Evolutionary conservation across 2,797 vertebrate species (phyloP), one percentile per base, ranked within the genome.

Genomic region (Chrosomus eos): DNA sequence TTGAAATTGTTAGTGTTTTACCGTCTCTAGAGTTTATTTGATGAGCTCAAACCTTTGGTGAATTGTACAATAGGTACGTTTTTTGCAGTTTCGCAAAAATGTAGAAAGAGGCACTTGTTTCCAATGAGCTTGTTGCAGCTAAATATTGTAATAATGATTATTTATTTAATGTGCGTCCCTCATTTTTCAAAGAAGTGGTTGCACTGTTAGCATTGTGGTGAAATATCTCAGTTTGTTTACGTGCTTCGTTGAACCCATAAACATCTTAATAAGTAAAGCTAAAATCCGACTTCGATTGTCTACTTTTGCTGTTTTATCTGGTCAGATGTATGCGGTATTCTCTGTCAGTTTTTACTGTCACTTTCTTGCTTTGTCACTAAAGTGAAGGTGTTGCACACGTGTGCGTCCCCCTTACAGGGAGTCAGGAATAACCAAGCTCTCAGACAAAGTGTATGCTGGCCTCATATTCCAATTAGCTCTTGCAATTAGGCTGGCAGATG

Each of bases 401-500:
- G 40, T 43, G 45, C 45, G 75, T 82, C 82, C 87, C 72, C 80
- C 72, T 84, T 85, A 60, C 82, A 75, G 60, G 79, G n/a, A 87
- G 84, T 87, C 87, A 88, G 86, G 87, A 89, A 90, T 85, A 88
- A 87, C 87, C 80, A 66, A 71, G 81, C 86, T 84, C 64, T 75
- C 72, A 64, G 85, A 89, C 88, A 77, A 90, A 87, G 86, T 89
- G 91, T 90, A 91, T 92, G 89, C 85, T 90, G 92, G 92, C 91
- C 92, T 92, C 91, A 73, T 92, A 94, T 95, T 92, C 92, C 94
- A 95, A 95, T 95, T 95, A 95, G 93, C 92, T 82, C 87, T 89
- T 90, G 90, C 93, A 95, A 94, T 94, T 94, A 94, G 94, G 92
- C 90, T 94, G 92, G 93, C 90, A 85, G 92, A 95, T 95, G 92